phyloP scores from a whole-genome alignment of 2,888 invertebrate species.

The Cataglyphis livida region DNA sequence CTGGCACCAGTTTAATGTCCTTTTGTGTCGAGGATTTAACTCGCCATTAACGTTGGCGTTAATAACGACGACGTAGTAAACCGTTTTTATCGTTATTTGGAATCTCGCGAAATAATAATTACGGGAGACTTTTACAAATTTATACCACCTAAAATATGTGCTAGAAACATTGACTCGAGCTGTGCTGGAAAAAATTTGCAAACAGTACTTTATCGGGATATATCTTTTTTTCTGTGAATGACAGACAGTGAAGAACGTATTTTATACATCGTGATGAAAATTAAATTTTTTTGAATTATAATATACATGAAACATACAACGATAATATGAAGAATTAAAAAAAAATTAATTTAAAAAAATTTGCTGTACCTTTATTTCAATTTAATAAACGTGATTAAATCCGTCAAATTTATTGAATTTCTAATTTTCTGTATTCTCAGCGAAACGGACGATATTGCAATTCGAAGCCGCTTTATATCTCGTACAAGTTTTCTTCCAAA shows the following conservation, averaged over 20 bases:
- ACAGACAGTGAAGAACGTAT: neutral
- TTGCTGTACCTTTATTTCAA: neutral
- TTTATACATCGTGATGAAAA: neutral
- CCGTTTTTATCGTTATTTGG: neutral
- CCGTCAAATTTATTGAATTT: neutral
- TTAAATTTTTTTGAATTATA: neutral
- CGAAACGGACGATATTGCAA: neutral
- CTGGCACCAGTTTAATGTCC: neutral
- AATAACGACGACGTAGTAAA: neutral
- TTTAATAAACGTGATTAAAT: neutral
- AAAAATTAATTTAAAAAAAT: neutral
- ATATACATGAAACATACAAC: neutral
- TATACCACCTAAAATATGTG: neutral
- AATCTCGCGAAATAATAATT: neutral
- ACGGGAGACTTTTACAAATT: neutral
- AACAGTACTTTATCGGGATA: neutral
- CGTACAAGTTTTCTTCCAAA: neutral
- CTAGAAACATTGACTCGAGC: neutral
- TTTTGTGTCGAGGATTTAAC: neutral
- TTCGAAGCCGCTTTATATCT: slow-evolving; percentile 1
- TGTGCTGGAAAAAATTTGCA: neutral
- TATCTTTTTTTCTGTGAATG: neutral
- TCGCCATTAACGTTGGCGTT: neutral
- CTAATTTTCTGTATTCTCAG: neutral
- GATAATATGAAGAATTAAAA: neutral